A percentile compares a stretch with the other conserved stretches of the same genome.
These are phyloP conservation scores for Anguilla pacifica DNA, from an alignment of 2,797 vertebrate species.

Conservation along the genomic window DNA sequence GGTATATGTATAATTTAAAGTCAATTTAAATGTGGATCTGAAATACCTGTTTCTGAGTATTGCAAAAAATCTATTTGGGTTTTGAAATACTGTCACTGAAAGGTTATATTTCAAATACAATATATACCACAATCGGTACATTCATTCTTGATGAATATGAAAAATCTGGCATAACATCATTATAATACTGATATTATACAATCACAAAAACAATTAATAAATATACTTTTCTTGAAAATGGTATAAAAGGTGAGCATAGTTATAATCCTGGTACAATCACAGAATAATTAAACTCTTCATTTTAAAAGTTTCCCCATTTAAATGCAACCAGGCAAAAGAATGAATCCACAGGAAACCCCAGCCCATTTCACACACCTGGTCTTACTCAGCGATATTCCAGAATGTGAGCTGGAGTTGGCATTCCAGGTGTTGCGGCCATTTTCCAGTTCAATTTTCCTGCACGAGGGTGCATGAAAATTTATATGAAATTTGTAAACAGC, in stretches of 20 bases:
- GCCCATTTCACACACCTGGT: not conserved
- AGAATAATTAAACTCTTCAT: not conserved
- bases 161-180: not conserved
- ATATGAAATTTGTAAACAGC: conserved; percentile 9
- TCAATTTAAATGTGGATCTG: not conserved
- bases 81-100: not conserved
- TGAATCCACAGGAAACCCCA: not conserved
- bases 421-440: not conserved
- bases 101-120: not conserved
- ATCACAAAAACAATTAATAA: not conserved
- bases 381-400: not conserved
- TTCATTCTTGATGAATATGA: not conserved
- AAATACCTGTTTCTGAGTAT: not conserved
- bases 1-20: not conserved
- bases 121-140: not conserved
- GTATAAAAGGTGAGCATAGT: not conserved
- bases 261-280: not conserved
- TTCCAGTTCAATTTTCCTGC: not conserved
- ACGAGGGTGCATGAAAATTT: not conserved
- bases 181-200: not conserved
- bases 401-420: not conserved
- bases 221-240: not conserved
- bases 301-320: not conserved
- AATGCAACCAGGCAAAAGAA: not conserved
- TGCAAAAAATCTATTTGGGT: not conserved